Conservation (phyloP, 1,140 invertebrate genomes). For the Idris sp. region DNA sequence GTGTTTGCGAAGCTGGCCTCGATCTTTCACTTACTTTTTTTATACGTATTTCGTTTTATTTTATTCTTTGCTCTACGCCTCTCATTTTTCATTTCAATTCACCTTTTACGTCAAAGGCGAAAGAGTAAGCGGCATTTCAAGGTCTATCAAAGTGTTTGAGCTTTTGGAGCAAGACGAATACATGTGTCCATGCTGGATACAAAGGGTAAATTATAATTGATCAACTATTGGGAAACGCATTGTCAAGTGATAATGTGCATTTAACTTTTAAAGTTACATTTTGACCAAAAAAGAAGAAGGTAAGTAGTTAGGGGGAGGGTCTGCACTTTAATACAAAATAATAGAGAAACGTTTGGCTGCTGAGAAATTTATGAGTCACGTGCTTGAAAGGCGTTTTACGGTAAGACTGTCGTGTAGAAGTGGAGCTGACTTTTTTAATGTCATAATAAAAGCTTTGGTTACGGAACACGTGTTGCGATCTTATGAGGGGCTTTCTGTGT, state of each 20-base stretch:
- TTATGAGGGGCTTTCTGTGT: conserved; percentile 1
- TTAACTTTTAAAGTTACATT: no score
- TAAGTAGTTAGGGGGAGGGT: background rate
- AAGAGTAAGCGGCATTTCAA: conserved; percentile 39
- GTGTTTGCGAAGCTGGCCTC: conserved; percentile 32
- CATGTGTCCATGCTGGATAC: conserved; percentile 15
- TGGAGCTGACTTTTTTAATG: conserved; percentile 3
- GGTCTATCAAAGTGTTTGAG: conserved; percentile 46
- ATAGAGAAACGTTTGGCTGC: conserved; percentile 8
- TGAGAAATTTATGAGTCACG: conserved; percentile 35
- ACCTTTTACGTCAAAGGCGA: conserved; percentile 59
- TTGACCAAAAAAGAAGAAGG: background rate
- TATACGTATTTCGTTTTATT: conserved; percentile 20
- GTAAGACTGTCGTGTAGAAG: background rate
- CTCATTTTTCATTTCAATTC: conserved; percentile 62
- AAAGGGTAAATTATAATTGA: no score
- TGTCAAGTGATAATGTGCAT: no score
- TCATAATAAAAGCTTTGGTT: conserved; percentile 16
- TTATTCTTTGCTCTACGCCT: conserved; percentile 14
- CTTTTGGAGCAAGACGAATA: conserved; percentile 28
- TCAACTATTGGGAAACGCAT: no score
- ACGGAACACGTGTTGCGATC: conserved; percentile 4
- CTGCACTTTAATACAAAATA: no score
- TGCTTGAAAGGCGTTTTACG: conserved; percentile 3
- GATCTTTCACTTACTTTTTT: conserved; percentile 18